Evolutionary conservation across 2,888 invertebrate genomes (phyloP).

Genomic region (Campoplex capitator): DNA sequence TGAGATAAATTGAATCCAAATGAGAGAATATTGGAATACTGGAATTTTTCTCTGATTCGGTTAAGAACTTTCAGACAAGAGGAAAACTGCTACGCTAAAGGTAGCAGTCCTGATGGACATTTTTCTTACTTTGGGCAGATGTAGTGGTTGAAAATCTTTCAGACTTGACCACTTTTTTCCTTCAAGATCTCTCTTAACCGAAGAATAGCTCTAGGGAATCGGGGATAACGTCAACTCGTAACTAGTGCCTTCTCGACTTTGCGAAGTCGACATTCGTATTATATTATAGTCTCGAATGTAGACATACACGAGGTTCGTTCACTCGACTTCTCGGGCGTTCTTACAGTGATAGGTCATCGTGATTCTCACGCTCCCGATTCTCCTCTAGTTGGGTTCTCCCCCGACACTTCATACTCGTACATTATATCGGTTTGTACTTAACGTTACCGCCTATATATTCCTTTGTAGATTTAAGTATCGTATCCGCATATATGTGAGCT

Average conservation of each 20-base stretch:
- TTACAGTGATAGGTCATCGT: constrained; percentile 72
- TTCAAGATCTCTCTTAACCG: neutral
- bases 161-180: neutral
- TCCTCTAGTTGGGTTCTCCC: constrained; percentile 28
- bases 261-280: constrained; percentile 32
- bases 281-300: neutral
- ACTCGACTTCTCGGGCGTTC: constrained; percentile 29
- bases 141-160: neutral
- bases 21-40: neutral
- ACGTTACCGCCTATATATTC: neutral
- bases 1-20: neutral
- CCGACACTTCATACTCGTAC: constrained; percentile 23
- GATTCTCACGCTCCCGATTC: constrained; percentile 79
- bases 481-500: neutral
- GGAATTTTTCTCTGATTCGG: neutral
- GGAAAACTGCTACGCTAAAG: neutral
- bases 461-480: neutral
- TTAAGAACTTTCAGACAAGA: neutral
- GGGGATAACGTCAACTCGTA: neutral
- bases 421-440: constrained; percentile 24
- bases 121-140: neutral
- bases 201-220: neutral
- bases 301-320: constrained; percentile 42
- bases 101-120: neutral
- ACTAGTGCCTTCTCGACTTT: constrained; percentile 10